These are phyloP conservation scores for Serrognathus titanus DNA, from an alignment of 2,888 invertebrate genomes.

Conservation along the genomic window DNA sequence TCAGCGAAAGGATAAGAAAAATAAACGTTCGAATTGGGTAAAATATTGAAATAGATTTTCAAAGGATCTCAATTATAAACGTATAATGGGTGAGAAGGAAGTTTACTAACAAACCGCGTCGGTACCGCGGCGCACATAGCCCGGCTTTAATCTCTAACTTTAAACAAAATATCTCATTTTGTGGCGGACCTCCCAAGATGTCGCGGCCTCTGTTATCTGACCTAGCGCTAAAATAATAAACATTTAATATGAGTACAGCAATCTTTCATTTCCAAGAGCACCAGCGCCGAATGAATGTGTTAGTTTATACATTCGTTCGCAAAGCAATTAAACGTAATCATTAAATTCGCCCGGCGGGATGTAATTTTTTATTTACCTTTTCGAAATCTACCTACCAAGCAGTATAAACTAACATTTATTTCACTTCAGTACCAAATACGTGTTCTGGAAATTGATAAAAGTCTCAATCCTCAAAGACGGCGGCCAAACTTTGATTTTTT, in stretches of 20 bases:
- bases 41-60: slow-evolving; percentile 25
- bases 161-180: slow-evolving; percentile 30
- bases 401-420: no score
- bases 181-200: slow-evolving; percentile 35
- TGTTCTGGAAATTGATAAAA: no score
- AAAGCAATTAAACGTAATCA: neutral
- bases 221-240: slow-evolving; percentile 33
- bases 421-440: no score
- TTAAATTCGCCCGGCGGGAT: no score
- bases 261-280: slow-evolving; percentile 5
- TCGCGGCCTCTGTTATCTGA: slow-evolving; percentile 35
- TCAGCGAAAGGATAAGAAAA: neutral
- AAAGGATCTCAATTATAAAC: slow-evolving; percentile 33
- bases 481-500: no score
- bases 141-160: slow-evolving; percentile 25
- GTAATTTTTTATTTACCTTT: no score
- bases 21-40: slow-evolving; percentile 13
- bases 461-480: no score
- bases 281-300: neutral
- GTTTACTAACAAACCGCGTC: slow-evolving; percentile 34
- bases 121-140: slow-evolving; percentile 31
- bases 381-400: no score
- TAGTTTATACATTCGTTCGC: neutral
- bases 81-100: slow-evolving; percentile 29
- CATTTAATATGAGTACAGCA: slow-evolving; percentile 19